These are phyloP conservation scores for Zosterops japonicus DNA, from an alignment of 2,113 vertebrate species.

Conservation along the genomic window DNA sequence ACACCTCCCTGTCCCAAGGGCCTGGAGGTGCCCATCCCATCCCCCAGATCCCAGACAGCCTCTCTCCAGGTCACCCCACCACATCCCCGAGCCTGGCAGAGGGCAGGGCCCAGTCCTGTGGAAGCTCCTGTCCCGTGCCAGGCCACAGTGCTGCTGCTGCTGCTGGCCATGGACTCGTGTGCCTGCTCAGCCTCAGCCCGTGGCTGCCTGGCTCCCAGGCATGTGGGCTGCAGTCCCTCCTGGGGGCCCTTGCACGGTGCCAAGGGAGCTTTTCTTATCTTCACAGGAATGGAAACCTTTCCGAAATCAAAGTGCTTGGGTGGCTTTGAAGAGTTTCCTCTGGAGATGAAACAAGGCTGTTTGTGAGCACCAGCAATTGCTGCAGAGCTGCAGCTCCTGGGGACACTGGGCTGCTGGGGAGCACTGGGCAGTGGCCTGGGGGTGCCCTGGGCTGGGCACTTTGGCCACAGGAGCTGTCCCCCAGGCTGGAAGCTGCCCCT, in stretches of 20 bases:
- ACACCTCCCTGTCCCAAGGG: fast-evolving
- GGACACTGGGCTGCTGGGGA: neutral
- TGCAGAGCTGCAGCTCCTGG: neutral
- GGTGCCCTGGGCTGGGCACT: neutral
- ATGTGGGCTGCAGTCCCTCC: neutral
- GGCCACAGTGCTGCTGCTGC: neutral
- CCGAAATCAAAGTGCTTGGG: constrained; percentile 36
- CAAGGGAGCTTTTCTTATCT: constrained; percentile 48
- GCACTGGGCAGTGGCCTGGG: neutral
- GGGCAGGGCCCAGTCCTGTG: neutral
- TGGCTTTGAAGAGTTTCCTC: constrained; percentile 58
- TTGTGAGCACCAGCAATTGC: fast-evolving
- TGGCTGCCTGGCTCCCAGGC: neutral
- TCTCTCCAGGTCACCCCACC: neutral
- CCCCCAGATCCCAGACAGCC: neutral
- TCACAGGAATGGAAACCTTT: constrained; percentile 40
- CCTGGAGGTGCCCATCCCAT: neutral
- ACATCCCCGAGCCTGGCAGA: neutral
- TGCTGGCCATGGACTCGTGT: fast-evolving
- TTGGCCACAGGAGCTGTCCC: neutral
- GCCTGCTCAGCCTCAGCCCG: neutral
- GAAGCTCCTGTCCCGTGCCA: neutral
- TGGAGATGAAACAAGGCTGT: constrained; percentile 6
- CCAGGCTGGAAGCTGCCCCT: neutral
- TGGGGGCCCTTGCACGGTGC: neutral